Conservation (phyloP, 1,140 invertebrate genomes). For the Oryzaephilus surinamensis region DNA sequence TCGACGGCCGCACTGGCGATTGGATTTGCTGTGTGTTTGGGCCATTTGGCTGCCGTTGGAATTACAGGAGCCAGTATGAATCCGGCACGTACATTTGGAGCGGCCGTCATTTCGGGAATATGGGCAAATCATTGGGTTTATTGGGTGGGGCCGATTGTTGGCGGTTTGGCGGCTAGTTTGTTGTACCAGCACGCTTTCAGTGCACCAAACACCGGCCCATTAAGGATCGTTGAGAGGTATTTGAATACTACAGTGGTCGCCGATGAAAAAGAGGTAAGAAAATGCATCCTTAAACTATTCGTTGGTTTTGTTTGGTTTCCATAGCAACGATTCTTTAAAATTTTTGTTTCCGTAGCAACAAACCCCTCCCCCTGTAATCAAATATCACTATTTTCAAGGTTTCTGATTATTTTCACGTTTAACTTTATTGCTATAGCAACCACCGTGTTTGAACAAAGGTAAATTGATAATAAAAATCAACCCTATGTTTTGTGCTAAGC, state of each 20-base stretch:
- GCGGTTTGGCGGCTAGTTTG: slow-evolving; percentile 64
- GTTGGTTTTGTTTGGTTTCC: no score
- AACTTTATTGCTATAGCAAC: no score
- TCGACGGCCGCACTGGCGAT: slow-evolving; percentile 80
- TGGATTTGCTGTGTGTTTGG: slow-evolving; percentile 75
- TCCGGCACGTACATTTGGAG: slow-evolving; percentile 75
- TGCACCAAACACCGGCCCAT: slow-evolving; percentile 40
- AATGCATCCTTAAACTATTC: not conserved
- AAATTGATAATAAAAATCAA: no score
- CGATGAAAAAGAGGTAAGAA: slow-evolving; percentile 56
- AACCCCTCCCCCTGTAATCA: no score
- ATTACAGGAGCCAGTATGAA: slow-evolving; percentile 86
- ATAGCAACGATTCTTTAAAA: no score
- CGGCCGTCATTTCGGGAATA: slow-evolving; percentile 61
- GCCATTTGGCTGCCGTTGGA: slow-evolving; percentile 75
- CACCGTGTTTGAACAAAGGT: no score
- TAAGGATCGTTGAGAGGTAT: slow-evolving; percentile 40
- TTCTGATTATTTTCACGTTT: no score
- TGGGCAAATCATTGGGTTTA: slow-evolving; percentile 83
- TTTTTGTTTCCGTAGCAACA: no score
- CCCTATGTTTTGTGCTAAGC: no score
- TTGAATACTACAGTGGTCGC: slow-evolving; percentile 44
- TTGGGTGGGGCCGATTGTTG: slow-evolving; percentile 76
- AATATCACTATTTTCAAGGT: no score
- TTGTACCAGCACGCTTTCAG: slow-evolving; percentile 65